Percentiles rank a stretch among this genome's conserved stretches.
phyloP scores from a whole-genome alignment of 2,797 vertebrate species.

The Sebastes cheni region DNA sequence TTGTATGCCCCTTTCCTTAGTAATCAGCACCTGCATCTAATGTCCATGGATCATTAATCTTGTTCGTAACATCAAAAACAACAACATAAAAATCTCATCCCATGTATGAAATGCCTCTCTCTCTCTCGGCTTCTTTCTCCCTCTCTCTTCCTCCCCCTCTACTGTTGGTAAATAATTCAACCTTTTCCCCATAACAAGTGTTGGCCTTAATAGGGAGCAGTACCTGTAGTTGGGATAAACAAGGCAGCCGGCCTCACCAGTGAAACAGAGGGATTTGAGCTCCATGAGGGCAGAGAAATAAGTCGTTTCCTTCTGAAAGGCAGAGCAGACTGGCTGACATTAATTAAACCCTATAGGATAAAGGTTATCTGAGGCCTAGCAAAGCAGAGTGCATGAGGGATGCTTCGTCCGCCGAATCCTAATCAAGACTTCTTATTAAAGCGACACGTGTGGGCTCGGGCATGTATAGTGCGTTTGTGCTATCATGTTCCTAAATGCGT shows the following conservation, averaged over 20 bases:
- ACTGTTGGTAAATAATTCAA: slow-evolving; percentile 87
- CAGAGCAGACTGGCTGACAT: slow-evolving; percentile 80
- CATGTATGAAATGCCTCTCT: slow-evolving; percentile 50
- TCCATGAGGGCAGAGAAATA: slow-evolving; percentile 81
- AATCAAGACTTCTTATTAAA: slow-evolving; percentile 78
- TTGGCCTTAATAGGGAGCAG: slow-evolving; percentile 83
- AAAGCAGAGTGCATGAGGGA: slow-evolving; percentile 74
- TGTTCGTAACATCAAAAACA: slow-evolving; percentile 63
- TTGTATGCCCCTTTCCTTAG: slow-evolving; percentile 33
- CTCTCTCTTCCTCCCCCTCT: slow-evolving; percentile 47
- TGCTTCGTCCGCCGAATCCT: slow-evolving; percentile 75
- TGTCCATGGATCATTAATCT: slow-evolving; percentile 73
- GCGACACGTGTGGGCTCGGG: slow-evolving; percentile 52
- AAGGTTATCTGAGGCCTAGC: slow-evolving; percentile 85
- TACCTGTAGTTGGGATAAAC: slow-evolving; percentile 85
- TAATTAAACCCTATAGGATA: slow-evolving; percentile 88
- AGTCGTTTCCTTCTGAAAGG: slow-evolving; percentile 84
- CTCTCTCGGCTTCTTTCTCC: not conserved
- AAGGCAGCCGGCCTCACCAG: slow-evolving; percentile 74
- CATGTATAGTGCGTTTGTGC: slow-evolving; percentile 29
- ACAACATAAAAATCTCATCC: slow-evolving; percentile 58
- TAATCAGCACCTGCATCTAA: slow-evolving; percentile 58
- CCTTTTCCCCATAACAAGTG: slow-evolving; percentile 82
- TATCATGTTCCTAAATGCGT: slow-evolving; percentile 21
- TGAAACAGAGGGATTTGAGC: slow-evolving; percentile 84